These are phyloP conservation scores for Pelvicachromis taeniatus DNA, from an alignment of 2,113 vertebrate genomes.

Conservation along the genomic window DNA sequence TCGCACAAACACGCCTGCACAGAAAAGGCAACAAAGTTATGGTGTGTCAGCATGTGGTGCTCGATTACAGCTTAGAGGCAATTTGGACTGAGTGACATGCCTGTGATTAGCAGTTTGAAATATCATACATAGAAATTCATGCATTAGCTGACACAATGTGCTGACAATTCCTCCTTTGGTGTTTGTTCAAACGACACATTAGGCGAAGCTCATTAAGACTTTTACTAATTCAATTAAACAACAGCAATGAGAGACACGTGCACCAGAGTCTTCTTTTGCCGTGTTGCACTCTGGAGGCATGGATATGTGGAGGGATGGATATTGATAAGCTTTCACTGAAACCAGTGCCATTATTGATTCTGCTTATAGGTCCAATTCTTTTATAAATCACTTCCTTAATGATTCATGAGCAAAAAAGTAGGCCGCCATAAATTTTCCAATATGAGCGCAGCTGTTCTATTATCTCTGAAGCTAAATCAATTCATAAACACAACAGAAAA, in stretches of 20 bases:
- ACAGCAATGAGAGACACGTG: background rate
- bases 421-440: background rate
- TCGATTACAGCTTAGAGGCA: background rate
- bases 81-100: background rate
- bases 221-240: background rate
- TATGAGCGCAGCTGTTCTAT: background rate
- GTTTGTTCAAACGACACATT: slow-evolving; percentile 3
- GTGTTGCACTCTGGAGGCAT: background rate
- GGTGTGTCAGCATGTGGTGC: background rate
- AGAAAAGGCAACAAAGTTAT: background rate
- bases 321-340: background rate
- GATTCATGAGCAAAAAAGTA: background rate
- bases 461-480: background rate
- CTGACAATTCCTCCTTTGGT: background rate
- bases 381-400: background rate
- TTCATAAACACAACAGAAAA: background rate
- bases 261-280: background rate
- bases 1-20: slow-evolving; percentile 19
- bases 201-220: background rate
- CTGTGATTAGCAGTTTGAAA: background rate
- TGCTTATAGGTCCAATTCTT: background rate
- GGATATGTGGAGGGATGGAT: background rate
- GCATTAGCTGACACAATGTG: background rate
- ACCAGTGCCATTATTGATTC: background rate
- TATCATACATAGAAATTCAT: background rate